Percentiles rank a stretch among this genome's conserved stretches.
Conservation (phyloP, 2,888 invertebrate species). For the Troides helena region DNA sequence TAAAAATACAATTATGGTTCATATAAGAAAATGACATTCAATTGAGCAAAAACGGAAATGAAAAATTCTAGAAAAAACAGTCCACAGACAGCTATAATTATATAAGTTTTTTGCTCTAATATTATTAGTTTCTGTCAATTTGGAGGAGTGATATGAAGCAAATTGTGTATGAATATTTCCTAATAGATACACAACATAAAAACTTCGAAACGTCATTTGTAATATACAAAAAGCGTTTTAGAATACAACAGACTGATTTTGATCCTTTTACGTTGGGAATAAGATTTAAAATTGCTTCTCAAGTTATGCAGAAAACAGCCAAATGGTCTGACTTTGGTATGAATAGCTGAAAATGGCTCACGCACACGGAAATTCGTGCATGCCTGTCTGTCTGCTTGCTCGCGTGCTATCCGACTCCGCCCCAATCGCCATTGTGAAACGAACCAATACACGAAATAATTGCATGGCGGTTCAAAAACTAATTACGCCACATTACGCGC, state of each 20-base stretch:
- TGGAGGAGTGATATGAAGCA: constrained; percentile 7
- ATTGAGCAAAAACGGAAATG: background rate
- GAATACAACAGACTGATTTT: background rate
- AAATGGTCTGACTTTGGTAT: background rate
- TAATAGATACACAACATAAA: constrained; percentile 19
- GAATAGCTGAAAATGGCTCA: constrained; percentile 22
- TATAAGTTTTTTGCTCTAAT: constrained; percentile 21
- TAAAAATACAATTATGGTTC: no score
- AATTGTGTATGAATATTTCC: constrained; percentile 10
- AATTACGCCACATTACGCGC: constrained; percentile 41
- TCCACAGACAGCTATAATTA: constrained; percentile 13
- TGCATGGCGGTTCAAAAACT: constrained; percentile 35
- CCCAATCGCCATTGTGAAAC: constrained; percentile 45
- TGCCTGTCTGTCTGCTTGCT: constrained; percentile 33
- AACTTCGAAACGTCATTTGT: constrained; percentile 17
- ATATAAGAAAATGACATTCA: background rate
- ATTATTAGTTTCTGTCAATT: constrained; percentile 13
- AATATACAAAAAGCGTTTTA: constrained; percentile 5
- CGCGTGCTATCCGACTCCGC: constrained; percentile 39
- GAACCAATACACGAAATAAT: constrained; percentile 42
- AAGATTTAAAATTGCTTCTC: constrained; percentile 4
- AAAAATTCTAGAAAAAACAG: constrained; percentile 10
- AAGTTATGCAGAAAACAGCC: background rate
- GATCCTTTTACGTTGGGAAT: background rate
- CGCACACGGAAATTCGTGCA: constrained; percentile 57